Conservation (phyloP, 2,888 invertebrate species). For the Mythimna impura region DNA sequence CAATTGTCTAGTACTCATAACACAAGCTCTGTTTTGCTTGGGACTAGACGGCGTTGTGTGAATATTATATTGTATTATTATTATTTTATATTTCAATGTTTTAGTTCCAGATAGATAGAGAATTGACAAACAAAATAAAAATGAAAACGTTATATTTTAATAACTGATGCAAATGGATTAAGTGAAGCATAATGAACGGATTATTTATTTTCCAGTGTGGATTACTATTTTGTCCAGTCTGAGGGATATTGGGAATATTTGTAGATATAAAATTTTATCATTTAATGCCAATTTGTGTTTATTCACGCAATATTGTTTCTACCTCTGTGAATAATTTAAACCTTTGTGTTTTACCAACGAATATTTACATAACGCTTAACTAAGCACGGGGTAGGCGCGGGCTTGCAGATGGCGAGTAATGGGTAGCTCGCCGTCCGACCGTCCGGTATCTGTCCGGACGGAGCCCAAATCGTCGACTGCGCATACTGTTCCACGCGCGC, state of each 20-base stretch:
- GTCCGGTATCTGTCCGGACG: too few species aligned
- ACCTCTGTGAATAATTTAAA: neutral
- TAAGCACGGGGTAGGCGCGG: neutral
- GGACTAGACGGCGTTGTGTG: too few species aligned
- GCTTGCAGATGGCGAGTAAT: too few species aligned
- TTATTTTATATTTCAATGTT: neutral
- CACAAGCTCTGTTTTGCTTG: too few species aligned
- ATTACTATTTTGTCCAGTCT: neutral
- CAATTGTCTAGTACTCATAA: too few species aligned
- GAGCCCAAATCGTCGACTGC: too few species aligned
- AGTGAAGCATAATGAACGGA: conserved; percentile 5
- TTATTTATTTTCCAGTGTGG: neutral
- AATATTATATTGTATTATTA: too few species aligned
- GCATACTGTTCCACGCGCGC: too few species aligned
- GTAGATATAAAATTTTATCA: neutral
- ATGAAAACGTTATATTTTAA: conserved; percentile 11
- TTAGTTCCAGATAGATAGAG: neutral
- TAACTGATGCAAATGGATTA: conserved; percentile 5
- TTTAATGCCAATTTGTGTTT: conserved; percentile 6
- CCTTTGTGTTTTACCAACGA: neutral
- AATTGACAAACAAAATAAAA: conserved; percentile 2
- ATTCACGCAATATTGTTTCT: neutral
- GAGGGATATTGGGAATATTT: conserved; percentile 5
- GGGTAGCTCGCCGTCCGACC: too few species aligned
- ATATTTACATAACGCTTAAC: neutral